Conservation (phyloP, 2,797 vertebrate genomes). For the Peromyscus eremicus region DNA sequence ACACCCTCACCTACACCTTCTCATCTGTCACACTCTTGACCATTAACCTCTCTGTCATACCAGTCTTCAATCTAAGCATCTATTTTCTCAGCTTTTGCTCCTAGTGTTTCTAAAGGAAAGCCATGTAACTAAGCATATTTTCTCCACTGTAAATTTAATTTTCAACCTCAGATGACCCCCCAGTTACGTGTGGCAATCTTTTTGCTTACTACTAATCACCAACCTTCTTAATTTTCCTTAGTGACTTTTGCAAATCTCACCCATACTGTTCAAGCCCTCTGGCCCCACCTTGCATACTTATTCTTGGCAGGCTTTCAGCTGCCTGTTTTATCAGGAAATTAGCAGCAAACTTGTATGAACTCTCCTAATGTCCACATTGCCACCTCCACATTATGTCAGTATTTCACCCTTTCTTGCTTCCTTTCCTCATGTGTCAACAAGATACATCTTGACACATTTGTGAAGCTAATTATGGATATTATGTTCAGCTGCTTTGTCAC, state of each 20-base stretch:
- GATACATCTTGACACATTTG: not conserved
- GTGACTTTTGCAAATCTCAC: not conserved
- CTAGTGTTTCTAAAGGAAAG: constrained; percentile 21
- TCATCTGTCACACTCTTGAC: constrained; percentile 42
- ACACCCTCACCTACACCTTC: not conserved
- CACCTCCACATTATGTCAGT: not conserved
- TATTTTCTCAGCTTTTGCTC: constrained; percentile 52
- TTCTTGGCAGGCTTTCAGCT: not conserved
- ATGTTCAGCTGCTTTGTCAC: not conserved
- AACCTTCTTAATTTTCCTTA: constrained; percentile 43
- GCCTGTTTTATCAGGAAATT: constrained; percentile 39
- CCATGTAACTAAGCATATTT: not conserved
- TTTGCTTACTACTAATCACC: constrained; percentile 63
- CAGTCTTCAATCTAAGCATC: constrained; percentile 28
- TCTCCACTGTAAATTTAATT: constrained; percentile 66
- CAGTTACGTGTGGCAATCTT: not conserved
- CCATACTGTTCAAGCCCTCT: constrained; percentile 29
- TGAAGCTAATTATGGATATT: constrained; percentile 13
- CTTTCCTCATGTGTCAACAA: not conserved
- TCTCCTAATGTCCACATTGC: not conserved
- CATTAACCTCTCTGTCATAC: constrained; percentile 4
- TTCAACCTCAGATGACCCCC: constrained; percentile 46
- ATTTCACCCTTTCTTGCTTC: not conserved
- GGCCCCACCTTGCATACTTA: not conserved
- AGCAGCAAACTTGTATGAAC: not conserved